Evolutionary conservation across 1,140 invertebrate species (phyloP).

Genomic region (Ditylenchus dipsaci): DNA sequence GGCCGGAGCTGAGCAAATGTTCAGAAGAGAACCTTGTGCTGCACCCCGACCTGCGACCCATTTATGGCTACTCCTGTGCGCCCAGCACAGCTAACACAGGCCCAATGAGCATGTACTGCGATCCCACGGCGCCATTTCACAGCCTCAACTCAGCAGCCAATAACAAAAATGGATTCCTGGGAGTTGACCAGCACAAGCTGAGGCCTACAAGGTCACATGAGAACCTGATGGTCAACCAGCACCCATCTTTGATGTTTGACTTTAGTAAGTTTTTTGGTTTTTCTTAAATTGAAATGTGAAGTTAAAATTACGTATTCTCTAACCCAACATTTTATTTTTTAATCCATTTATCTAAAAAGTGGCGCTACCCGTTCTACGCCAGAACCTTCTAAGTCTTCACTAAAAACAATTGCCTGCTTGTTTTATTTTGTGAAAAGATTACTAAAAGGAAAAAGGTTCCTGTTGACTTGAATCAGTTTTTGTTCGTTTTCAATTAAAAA

Average conservation of each 20-base stretch:
- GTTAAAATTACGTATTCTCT: too few relatives aligned
- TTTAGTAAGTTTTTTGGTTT: conserved; percentile 24
- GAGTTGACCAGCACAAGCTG: conserved; percentile 4
- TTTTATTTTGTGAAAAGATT: too few relatives aligned
- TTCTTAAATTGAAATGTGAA: too few relatives aligned
- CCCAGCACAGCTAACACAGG: neutral
- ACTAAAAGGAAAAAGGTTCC: too few relatives aligned
- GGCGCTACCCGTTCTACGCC: too few relatives aligned
- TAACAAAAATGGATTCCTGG: neutral
- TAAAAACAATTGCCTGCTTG: too few relatives aligned
- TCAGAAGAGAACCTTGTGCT: neutral
- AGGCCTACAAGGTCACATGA: conserved; percentile 29
- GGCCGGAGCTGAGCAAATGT: conserved; percentile 9
- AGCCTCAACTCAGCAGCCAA: too few relatives aligned
- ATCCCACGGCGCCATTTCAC: neutral
- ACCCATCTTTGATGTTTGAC: conserved; percentile 20
- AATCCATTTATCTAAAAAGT: too few relatives aligned
- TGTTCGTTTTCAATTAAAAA: too few relatives aligned
- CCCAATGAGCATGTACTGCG: conserved; percentile 9
- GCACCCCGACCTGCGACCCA: neutral
- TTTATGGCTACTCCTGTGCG: conserved; percentile 7
- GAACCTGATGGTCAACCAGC: conserved; percentile 13
- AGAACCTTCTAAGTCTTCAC: too few relatives aligned
- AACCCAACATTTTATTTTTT: too few relatives aligned
- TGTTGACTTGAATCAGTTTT: too few relatives aligned